Conservation (phyloP, 1,140 invertebrate genomes). For the Oscheius sp. region DNA sequence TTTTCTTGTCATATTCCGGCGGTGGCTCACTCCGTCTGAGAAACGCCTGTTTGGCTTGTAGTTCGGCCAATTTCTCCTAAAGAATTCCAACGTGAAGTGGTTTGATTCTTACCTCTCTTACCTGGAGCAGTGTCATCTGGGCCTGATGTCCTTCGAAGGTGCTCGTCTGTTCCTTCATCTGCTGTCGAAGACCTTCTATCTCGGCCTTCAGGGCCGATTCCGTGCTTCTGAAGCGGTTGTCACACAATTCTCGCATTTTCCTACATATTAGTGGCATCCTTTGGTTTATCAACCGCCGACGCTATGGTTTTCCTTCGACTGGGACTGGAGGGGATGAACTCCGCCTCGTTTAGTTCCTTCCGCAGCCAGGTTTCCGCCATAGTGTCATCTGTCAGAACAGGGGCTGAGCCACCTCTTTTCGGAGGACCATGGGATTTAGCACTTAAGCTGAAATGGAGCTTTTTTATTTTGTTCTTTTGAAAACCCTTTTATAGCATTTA, state of each 20-base stretch:
- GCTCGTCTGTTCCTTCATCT: conserved; percentile 35
- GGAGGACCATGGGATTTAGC: not conserved
- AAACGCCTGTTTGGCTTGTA: conserved; percentile 30
- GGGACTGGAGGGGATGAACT: conserved; percentile 23
- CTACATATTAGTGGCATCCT: not conserved
- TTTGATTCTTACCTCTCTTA: not conserved
- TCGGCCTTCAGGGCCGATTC: conserved; percentile 28
- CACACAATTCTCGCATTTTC: not conserved
- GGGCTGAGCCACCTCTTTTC: conserved; percentile 17
- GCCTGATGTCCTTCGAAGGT: conserved; percentile 20
- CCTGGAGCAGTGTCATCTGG: conserved; percentile 29
- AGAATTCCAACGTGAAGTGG: not conserved
- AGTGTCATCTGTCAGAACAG: conserved; percentile 15
- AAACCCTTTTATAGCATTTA: not conserved
- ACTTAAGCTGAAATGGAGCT: too few species aligned
- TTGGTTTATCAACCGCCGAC: too few species aligned
- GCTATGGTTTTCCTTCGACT: not conserved
- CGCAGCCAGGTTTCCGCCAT: conserved; percentile 26
- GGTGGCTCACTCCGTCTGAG: conserved; percentile 28
- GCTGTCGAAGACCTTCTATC: conserved; percentile 34
- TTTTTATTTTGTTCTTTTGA: not conserved
- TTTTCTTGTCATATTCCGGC: conserved; percentile 15
- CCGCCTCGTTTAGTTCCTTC: conserved; percentile 28
- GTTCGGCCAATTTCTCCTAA: conserved; percentile 24
- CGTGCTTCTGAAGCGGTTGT: conserved; percentile 12